Evolutionary conservation across 2,113 vertebrate species (phyloP), one percentile per base, ranked within the genome.

Genomic region (Hymenochirus boettgeri): DNA sequence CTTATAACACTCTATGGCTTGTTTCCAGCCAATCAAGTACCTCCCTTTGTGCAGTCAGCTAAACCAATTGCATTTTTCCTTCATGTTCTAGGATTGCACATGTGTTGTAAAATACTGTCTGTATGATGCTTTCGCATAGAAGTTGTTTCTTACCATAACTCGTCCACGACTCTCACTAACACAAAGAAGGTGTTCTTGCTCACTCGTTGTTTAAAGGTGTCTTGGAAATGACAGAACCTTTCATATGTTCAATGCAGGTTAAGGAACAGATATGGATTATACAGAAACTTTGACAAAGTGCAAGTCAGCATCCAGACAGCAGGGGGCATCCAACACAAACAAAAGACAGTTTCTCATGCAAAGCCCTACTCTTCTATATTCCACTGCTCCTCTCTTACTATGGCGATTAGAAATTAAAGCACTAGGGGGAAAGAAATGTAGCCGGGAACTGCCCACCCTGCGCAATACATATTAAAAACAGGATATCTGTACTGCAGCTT

Each of bases 171-270:
- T 33, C 95, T 82, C 53, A 99, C 96, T 82, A 98, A 85, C 75
- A 99, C 94, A 1, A 99, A 99, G 88, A 99, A 99, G 0, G 96
- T 97, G 80, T 99, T 99, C 83, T 98, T 99, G 85, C 96, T 99
- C 75, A 98, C 96, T 0, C 96, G 85, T 81, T 98, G 97, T 89
- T 95, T 99, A 79, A 97, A 96, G 0, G 89, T 96, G 79, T 99
- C 96, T 0, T 95, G 87, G 70, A 94, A 97, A 78, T 96, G 93
- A 56, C 95, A 99, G 62, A 99, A 99, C 33, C 89, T 92, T 70
- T 95, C 96, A 62, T 98, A 99, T 63, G 93, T 99, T 80, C 65
- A 37, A 7, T 42, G 3, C 19, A 7, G 73, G 88, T 96, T 87
- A 98, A 96, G 79, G 87, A 88, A 22, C 10, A 35, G 3, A 4